Percentiles rank a stretch among this genome's conserved stretches.
These are phyloP conservation scores for Glaucopsyche alexis DNA, from an alignment of 2,888 invertebrate genomes.

Conservation along the genomic window DNA sequence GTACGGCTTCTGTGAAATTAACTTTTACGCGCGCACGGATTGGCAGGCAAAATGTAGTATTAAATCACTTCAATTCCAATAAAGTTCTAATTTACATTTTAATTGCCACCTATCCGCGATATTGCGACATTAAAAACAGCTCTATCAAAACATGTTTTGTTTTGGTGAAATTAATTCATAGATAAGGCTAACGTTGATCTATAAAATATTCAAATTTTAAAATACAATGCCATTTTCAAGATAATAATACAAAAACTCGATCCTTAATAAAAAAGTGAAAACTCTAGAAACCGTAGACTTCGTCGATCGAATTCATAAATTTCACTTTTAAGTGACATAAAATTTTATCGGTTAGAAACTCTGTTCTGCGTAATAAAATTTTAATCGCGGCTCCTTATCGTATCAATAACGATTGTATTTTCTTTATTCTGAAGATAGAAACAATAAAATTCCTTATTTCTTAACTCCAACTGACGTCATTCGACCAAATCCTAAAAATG, in stretches of 20 bases:
- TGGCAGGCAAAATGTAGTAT: no score
- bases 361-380: slow-evolving; percentile 25
- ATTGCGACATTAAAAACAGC: not conserved
- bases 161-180: slow-evolving; percentile 8
- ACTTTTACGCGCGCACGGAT: no score
- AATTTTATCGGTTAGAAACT: slow-evolving; percentile 26
- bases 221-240: slow-evolving; percentile 16
- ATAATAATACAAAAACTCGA: slow-evolving; percentile 11
- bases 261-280: slow-evolving; percentile 26
- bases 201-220: slow-evolving; percentile 1
- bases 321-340: slow-evolving; percentile 27
- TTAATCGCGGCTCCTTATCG: slow-evolving; percentile 14
- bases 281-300: slow-evolving; percentile 6
- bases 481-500: not conserved
- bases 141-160: slow-evolving; percentile 1
- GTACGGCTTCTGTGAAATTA: no score
- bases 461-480: not conserved
- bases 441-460: not conserved
- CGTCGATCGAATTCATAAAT: slow-evolving; percentile 24
- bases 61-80: not conserved
- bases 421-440: not conserved
- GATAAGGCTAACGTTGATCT: not conserved
- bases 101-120: not conserved
- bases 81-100: not conserved
- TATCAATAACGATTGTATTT: not conserved